Evolutionary conservation across 2,113 vertebrate genomes (phyloP), one percentile per base, ranked within the genome.

Genomic region (Melanerpes aurifrons): DNA sequence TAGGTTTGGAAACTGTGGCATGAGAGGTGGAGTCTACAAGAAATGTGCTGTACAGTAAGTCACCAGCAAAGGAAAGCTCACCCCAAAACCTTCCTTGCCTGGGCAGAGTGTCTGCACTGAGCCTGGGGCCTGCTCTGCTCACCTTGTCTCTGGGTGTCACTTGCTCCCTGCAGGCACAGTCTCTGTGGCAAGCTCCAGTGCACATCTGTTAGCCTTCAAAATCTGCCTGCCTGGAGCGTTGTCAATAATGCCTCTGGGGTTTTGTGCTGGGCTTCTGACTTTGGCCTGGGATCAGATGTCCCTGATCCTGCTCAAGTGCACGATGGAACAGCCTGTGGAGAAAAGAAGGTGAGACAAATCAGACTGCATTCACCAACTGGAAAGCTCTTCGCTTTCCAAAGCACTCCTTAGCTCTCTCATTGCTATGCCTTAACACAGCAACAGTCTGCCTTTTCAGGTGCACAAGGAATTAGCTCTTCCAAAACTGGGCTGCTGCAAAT

Each of bases 131-230:
- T 63, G 50, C 28, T 9, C 31, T 66, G 24, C 31, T 62, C 35
- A 35, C 45, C 37, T 84, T 66, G 43, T 35, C 29, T 73, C 82
- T 84, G 70, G 45, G 57, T 40, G 26, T 82, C 67, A 26, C 86
- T 90, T 4, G 1, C 63, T 81, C 50, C 28, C 59, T 53, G 3
- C 95, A 99, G 98, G 37, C 93, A 99, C 37, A 90, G 97, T 88
- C 96, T 97, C 89, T 99, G 99, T 83, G 98, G 99, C 77, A 99
- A 99, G 94, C 93, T 99, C 48, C 98, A 98, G 96, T 99, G 99
- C 82, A 98, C 96, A 3, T 95, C 96, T 67, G 83, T 96, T 53
- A 96, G 82, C 11, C 92, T 92, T 3, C 82, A 94, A 20, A 96
- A 95, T 37, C 96, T 96, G 20, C 88, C 93, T 5, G 86, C 89